These are phyloP conservation scores for Campylorhamphus procurvoides DNA, from an alignment of 2,113 vertebrate species.

Conservation along the genomic window DNA sequence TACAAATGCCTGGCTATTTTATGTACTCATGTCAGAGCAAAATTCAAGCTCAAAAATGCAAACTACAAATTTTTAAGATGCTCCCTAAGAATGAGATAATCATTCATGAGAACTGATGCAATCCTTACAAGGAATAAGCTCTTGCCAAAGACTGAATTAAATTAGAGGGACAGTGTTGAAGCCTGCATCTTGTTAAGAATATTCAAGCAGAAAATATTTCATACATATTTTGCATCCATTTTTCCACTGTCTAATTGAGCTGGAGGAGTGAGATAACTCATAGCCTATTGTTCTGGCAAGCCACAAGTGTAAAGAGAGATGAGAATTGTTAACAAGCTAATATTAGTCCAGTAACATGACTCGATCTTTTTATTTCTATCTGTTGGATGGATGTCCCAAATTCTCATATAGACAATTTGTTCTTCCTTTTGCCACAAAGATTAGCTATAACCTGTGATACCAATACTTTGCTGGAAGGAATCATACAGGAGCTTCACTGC, in stretches of 20 bases:
- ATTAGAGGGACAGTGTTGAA: conserved; percentile 19
- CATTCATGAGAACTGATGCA: conserved; percentile 59
- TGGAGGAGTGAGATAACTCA: conserved; percentile 64
- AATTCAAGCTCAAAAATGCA: conserved; percentile 49
- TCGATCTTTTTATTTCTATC: conserved; percentile 54
- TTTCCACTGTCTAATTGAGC: conserved; percentile 69
- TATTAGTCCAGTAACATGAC: conserved; percentile 64
- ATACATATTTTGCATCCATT: conserved; percentile 55
- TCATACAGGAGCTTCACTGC: conserved; percentile 77
- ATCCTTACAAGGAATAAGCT: conserved; percentile 64
- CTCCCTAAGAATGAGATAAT: conserved; percentile 52
- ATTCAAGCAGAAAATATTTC: conserved; percentile 39
- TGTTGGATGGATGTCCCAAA: conserved; percentile 63
- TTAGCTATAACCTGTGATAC: conserved; percentile 68
- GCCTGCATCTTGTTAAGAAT: conserved; percentile 17
- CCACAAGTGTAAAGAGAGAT: conserved; percentile 56
- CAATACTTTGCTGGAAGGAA: conserved; percentile 77
- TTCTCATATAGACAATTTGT: conserved; percentile 42
- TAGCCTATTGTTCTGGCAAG: conserved; percentile 55
- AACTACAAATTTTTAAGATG: conserved; percentile 63
- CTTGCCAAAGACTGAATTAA: conserved; percentile 68
- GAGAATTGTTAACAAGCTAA: conserved; percentile 68
- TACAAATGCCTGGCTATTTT: background rate
- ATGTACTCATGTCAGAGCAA: background rate
- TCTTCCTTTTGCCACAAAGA: conserved; percentile 69